These are phyloP conservation scores for Tolypeutes matacus DNA, from an alignment of 2,797 vertebrate species.

Conservation along the genomic window DNA sequence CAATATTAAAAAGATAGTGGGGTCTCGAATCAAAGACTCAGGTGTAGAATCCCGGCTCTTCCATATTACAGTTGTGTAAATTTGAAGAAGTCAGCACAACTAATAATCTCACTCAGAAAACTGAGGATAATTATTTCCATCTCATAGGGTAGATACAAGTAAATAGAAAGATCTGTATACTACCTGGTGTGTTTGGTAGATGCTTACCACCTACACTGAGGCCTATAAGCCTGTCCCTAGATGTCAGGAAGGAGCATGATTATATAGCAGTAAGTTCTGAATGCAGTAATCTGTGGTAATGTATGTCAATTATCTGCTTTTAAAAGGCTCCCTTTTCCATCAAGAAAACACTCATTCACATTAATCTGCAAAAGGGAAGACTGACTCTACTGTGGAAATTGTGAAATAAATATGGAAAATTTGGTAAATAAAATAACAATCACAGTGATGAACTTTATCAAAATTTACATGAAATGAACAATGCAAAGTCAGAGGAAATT, in stretches of 20 bases:
- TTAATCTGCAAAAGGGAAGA: conserved; percentile 3
- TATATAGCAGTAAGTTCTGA: not conserved
- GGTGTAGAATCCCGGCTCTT: not conserved
- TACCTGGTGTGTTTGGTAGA: not conserved
- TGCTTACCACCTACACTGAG: not conserved
- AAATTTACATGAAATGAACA: conserved; percentile 67
- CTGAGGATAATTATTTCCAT: not conserved
- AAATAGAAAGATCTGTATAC: not conserved
- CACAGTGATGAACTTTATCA: conserved; percentile 71
- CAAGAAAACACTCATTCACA: not conserved
- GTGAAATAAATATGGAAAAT: conserved; percentile 64
- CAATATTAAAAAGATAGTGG: not conserved
- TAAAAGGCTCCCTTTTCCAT: not conserved
- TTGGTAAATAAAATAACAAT: conserved; percentile 59
- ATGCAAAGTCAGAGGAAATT: conserved; percentile 37
- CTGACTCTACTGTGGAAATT: conserved; percentile 30
- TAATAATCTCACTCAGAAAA: conserved; percentile 16
- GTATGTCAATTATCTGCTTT: not conserved
- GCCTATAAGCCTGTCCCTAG: not conserved
- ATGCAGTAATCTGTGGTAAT: not conserved
- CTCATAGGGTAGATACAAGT: not conserved
- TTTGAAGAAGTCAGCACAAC: not conserved
- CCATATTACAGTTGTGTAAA: not conserved
- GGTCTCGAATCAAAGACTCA: not conserved
- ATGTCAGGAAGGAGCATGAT: not conserved